Percentiles rank a stretch among this genome's conserved stretches.
Evolutionary conservation across 1,140 invertebrate species (phyloP).

Genomic region (Zophobas morio): DNA sequence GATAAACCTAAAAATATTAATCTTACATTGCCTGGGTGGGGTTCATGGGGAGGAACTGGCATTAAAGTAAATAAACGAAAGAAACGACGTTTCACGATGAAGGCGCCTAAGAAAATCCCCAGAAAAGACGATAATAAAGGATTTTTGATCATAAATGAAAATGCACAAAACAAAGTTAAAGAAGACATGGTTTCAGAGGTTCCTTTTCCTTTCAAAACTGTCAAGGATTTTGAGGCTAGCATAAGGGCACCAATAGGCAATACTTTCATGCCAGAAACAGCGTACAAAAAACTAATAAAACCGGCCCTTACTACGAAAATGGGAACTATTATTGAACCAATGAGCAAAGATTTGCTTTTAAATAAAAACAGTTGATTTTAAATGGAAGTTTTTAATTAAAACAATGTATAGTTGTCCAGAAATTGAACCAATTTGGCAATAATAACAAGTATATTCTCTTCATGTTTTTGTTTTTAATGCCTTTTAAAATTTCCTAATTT

Average conservation of each 20-base stretch:
- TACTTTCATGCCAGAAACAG: slow-evolving; percentile 91
- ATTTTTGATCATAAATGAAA: slow-evolving; percentile 90
- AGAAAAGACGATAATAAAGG: slow-evolving; percentile 83
- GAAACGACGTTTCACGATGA: slow-evolving; percentile 70
- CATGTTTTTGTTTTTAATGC: no score
- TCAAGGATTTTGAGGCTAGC: slow-evolving; percentile 91
- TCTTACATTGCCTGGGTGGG: slow-evolving; percentile 94
- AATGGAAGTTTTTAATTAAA: neutral
- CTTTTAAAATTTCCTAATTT: no score
- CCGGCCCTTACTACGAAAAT: slow-evolving; percentile 85
- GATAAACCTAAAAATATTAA: slow-evolving; percentile 80
- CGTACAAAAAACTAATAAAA: slow-evolving; percentile 78
- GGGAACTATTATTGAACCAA: slow-evolving; percentile 92
- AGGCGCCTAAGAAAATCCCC: slow-evolving; percentile 69
- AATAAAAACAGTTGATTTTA: slow-evolving; percentile 61
- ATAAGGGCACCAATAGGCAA: slow-evolving; percentile 90
- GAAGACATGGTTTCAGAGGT: slow-evolving; percentile 86
- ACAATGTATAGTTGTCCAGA: no score
- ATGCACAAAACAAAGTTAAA: slow-evolving; percentile 76
- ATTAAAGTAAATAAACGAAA: slow-evolving; percentile 77
- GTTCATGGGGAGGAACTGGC: slow-evolving; percentile 90
- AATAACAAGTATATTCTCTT: no score
- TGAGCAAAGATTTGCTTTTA: slow-evolving; percentile 78
- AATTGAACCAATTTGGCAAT: no score
- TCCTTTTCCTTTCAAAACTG: slow-evolving; percentile 90